Evolutionary conservation across 2,888 invertebrate genomes (phyloP).

Genomic region (Cyrtodaria siliqua): DNA sequence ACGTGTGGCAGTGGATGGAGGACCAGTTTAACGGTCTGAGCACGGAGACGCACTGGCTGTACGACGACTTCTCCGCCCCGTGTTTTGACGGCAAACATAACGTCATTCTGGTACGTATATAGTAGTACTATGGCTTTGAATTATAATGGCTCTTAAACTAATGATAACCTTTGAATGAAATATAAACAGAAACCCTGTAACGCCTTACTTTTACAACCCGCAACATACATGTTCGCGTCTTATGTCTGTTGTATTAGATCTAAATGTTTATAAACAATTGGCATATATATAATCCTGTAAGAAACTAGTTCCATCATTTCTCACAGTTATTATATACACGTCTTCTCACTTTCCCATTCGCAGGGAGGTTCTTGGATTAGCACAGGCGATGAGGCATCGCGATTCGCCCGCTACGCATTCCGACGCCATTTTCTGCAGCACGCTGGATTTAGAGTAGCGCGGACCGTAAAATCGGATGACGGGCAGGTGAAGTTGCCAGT

Average conservation of each 20-base stretch:
- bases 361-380: slow-evolving; percentile 85
- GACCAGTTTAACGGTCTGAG: slow-evolving; percentile 85
- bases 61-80: slow-evolving; percentile 84
- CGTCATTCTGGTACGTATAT: slow-evolving; percentile 79
- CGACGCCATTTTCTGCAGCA: slow-evolving; percentile 85
- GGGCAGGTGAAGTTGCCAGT: slow-evolving; percentile 70
- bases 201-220: too few relatives aligned
- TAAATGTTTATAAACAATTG: too few relatives aligned
- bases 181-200: too few relatives aligned
- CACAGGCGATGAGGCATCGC: slow-evolving; percentile 83
- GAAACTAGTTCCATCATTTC: not conserved
- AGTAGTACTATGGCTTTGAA: too few relatives aligned
- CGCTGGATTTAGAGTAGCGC: slow-evolving; percentile 83
- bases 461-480: slow-evolving; percentile 45
- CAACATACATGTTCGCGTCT: too few relatives aligned
- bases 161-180: too few relatives aligned
- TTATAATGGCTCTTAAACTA: too few relatives aligned
- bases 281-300: too few relatives aligned
- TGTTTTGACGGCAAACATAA: slow-evolving; percentile 85
- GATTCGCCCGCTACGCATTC: slow-evolving; percentile 84
- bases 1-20: slow-evolving; percentile 85
- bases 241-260: too few relatives aligned
- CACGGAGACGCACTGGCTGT: slow-evolving; percentile 79
- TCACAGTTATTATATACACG: slow-evolving; percentile 8
- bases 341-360: too few relatives aligned